Conservation (phyloP, 2,113 vertebrate genomes). For the Blennius ocellaris region DNA sequence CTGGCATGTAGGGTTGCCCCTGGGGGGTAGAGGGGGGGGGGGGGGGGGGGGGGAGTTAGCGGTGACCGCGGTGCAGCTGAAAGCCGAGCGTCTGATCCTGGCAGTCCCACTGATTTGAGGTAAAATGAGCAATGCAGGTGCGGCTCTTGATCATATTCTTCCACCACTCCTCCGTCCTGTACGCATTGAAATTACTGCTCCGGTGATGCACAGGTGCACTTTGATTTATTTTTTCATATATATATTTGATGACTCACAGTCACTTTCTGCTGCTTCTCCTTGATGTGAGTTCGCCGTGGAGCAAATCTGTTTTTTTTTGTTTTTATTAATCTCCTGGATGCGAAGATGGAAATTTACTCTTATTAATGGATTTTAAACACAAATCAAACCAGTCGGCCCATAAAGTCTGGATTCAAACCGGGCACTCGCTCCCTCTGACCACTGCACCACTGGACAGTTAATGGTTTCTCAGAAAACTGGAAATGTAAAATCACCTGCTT, state of each 20-base stretch:
- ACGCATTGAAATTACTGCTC: neutral
- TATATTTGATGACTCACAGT: conserved; percentile 2
- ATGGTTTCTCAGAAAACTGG: too few species aligned
- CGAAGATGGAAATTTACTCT: too few species aligned
- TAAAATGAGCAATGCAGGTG: conserved; percentile 1
- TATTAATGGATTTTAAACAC: too few species aligned
- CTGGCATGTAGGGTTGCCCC: conserved; percentile 83
- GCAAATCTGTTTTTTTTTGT: neutral
- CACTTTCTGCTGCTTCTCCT: neutral
- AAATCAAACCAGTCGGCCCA: too few species aligned
- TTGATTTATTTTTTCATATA: neutral
- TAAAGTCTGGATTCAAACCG: too few species aligned
- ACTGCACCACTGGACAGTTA: too few species aligned
- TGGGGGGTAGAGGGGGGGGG: conserved; percentile 36
- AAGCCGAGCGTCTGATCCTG: too few species aligned
- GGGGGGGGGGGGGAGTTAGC: too few species aligned
- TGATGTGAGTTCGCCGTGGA: neutral
- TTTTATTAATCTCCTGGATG: neutral
- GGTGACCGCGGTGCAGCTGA: neutral
- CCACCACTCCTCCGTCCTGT: neutral
- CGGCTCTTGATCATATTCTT: neutral
- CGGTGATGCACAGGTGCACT: conserved; percentile 1
- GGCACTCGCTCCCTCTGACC: too few species aligned
- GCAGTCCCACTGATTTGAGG: neutral
- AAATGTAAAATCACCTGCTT: too few species aligned